Evolutionary conservation across 2,888 invertebrate genomes (phyloP), one percentile per base, ranked within the genome.

Genomic region (Branchipolynoe longqiensis): DNA sequence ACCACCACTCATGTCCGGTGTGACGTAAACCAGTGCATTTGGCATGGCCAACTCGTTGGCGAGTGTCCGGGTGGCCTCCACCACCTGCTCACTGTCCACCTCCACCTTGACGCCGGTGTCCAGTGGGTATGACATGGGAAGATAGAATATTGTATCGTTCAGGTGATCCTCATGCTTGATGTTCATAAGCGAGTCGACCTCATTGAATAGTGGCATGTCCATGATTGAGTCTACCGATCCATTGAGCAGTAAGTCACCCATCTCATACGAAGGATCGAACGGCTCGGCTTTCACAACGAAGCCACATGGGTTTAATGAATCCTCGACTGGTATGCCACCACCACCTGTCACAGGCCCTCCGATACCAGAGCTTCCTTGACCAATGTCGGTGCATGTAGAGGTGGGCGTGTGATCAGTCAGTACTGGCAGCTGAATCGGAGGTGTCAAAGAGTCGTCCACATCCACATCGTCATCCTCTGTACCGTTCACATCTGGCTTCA

Each of bases 81-180:
- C 73, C 36, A 83, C 83, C 38, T 83, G 83, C 12, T 41, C 40
- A 62, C 40, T 83, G 36, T 58, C 59, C 31, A 84, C 36, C 41
- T 84, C 69, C 28, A 54, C 41, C 48, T 84, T 84, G 3, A 69
- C 73, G 8, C 25, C 38, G n/a, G 38, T 12, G 64, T 84, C 69
- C 22, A 69, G 69, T 2, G 84, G 84, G 73, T 84, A 84, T 12
- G 84, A 69, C 84, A 84, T 84, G 41, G 84, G 84, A 33, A 84
- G 41, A 33, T 84, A 84, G 84, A 84, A 69, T 4, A 84, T 40
- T 14, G 84, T 84, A 31, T 84, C 84, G 41, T 84, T 84, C 36
- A 84, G 28, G 54, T 84, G 84, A 54, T 84, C 84, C 84, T 84
- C 84, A 36, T 84, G 84, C 31, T 84, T 84, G 41, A 84, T 64